Conservation (phyloP, 2,113 vertebrate genomes). For the Pionites leucogaster region DNA sequence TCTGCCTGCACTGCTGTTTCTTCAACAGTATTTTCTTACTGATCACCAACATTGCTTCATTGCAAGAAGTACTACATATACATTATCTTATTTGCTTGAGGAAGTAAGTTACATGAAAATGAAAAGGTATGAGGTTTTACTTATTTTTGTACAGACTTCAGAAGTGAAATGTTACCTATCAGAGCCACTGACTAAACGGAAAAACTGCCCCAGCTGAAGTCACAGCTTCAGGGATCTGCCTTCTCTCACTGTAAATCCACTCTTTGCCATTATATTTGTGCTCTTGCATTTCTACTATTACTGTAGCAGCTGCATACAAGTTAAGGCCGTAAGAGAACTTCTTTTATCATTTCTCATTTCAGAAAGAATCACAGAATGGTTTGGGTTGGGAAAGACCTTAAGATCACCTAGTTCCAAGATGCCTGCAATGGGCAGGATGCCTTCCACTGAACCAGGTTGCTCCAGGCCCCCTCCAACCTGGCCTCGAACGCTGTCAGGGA, state of each 20-base stretch:
- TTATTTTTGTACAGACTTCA: background rate
- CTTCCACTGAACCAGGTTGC: background rate
- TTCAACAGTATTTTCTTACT: background rate
- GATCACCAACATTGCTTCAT: background rate
- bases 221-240: background rate
- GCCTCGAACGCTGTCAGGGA: background rate
- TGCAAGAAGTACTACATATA: background rate
- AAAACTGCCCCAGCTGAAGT: background rate
- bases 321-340: background rate
- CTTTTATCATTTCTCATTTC: background rate
- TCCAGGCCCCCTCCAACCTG: background rate
- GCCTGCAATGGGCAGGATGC: background rate
- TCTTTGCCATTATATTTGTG: background rate
- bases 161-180: background rate
- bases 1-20: background rate
- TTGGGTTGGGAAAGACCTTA: background rate
- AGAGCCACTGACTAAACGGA: background rate
- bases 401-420: background rate
- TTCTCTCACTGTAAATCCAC: background rate
- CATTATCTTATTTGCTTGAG: background rate
- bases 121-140: background rate
- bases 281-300: background rate
- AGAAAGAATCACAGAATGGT: background rate
- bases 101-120: background rate
- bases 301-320: background rate